Evolutionary conservation across 53 echinoderm and acorn worm species (phyloP).

Genomic region (Echinarachnius parma): DNA sequence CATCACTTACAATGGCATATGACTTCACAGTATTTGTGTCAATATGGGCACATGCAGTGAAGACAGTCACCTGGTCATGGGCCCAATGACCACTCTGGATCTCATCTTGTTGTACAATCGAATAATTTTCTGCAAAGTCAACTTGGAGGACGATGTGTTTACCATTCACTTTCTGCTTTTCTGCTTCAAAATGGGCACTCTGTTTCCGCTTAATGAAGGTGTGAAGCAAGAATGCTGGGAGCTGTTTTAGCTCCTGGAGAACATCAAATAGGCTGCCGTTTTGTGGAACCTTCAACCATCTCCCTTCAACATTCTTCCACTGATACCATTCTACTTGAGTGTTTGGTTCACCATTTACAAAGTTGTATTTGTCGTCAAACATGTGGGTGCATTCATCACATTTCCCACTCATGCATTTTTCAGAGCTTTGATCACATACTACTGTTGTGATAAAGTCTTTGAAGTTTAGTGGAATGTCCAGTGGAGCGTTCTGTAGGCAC

Average conservation of each 20-base stretch:
- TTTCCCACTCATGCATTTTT: conserved; percentile 40
- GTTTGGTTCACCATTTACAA: conserved; percentile 7
- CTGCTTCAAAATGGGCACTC: conserved; percentile 37
- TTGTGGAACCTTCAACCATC: conserved; percentile 31
- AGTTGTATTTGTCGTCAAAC: conserved; percentile 12
- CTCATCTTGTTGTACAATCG: conserved; percentile 43
- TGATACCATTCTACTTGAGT: conserved; percentile 3
- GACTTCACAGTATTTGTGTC: background rate
- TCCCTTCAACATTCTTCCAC: conserved; percentile 22
- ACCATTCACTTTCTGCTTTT: conserved; percentile 22
- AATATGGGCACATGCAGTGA: background rate
- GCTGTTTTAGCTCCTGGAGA: conserved; percentile 28
- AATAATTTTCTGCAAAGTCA: conserved; percentile 60
- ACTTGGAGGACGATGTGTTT: conserved; percentile 37
- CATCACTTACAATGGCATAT: conserved; percentile 37
- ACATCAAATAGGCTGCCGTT: conserved; percentile 22
- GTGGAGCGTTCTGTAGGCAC: background rate
- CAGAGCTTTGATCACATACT: conserved; percentile 30
- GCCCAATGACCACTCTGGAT: conserved; percentile 65
- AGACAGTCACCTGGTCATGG: conserved; percentile 27
- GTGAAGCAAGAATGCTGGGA: conserved; percentile 45
- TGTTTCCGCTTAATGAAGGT: conserved; percentile 46
- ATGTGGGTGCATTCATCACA: background rate
- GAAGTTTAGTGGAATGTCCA: background rate
- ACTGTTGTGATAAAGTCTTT: conserved; percentile 19